phyloP scores from a whole-genome alignment of 2,888 invertebrate species.

The Melanchra persicariae region DNA sequence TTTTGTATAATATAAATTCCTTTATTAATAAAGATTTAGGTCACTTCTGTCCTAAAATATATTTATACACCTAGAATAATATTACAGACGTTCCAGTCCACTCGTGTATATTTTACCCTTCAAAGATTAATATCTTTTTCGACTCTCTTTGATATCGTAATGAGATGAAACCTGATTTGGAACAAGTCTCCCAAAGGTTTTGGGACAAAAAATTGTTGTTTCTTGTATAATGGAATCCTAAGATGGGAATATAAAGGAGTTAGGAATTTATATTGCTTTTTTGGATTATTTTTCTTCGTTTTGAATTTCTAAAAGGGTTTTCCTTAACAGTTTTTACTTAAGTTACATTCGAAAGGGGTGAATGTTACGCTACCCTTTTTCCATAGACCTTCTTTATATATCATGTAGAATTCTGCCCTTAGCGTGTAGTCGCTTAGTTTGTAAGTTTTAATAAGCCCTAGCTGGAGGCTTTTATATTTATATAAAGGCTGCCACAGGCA shows the following conservation, averaged over 20 bases:
- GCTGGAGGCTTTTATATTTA: too few species aligned
- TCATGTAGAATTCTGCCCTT: not conserved
- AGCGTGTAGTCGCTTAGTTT: too few species aligned
- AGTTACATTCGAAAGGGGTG: not conserved
- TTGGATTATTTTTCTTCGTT: slow-evolving; percentile 8
- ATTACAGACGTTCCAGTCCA: not conserved
- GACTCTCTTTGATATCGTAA: slow-evolving; percentile 41
- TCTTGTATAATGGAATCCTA: slow-evolving; percentile 37
- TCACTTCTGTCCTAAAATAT: not conserved
- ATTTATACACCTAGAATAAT: not conserved
- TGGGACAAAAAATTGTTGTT: slow-evolving; percentile 25
- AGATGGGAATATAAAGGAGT: slow-evolving; percentile 23
- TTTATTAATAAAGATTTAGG: not conserved
- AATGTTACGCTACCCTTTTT: not conserved
- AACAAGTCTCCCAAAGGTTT: slow-evolving; percentile 36
- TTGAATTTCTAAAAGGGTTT: slow-evolving; percentile 21
- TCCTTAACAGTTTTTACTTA: slow-evolving; percentile 9
- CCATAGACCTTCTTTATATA: not conserved
- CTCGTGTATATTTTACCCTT: not conserved
- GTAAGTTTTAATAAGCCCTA: too few species aligned
- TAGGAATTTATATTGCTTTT: slow-evolving; percentile 42
- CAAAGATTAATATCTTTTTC: slow-evolving; percentile 22
- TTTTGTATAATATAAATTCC: not conserved
- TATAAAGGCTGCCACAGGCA: too few species aligned
- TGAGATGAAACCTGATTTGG: slow-evolving; percentile 45